Conservation (phyloP, 1,140 invertebrate species). For the Lepidurus couesii region DNA sequence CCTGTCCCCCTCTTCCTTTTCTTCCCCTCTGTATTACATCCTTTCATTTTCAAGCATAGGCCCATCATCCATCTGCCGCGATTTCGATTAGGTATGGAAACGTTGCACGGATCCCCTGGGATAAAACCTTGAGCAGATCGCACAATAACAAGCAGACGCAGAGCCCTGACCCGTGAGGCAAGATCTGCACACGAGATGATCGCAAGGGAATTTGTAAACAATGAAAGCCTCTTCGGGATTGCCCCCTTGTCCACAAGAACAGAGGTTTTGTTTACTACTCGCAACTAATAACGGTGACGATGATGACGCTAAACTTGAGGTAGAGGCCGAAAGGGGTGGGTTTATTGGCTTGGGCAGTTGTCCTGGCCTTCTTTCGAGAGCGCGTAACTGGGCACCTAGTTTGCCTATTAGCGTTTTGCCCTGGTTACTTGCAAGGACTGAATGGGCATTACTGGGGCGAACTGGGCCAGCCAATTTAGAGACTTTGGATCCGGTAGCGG, state of each 20-base stretch:
- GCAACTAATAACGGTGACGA: background rate
- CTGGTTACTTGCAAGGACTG: background rate
- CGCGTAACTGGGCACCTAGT: background rate
- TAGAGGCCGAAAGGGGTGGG: background rate
- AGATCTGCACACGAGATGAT: background rate
- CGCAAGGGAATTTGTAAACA: background rate
- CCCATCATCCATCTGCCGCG: background rate
- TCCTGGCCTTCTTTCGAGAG: background rate
- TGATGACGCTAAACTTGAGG: background rate
- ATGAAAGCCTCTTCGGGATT: background rate
- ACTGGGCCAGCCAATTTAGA: background rate
- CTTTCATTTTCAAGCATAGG: background rate
- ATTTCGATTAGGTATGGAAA: background rate
- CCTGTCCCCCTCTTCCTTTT: background rate
- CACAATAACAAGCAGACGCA: background rate
- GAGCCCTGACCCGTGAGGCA: background rate
- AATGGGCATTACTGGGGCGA: background rate
- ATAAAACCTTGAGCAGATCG: background rate
- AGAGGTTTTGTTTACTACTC: background rate
- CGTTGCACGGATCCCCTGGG: background rate
- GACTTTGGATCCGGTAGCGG: slow-evolving; percentile 5
- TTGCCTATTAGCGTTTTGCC: background rate
- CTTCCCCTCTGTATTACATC: background rate
- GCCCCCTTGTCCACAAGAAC: background rate
- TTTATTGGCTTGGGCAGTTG: background rate